Conservation (phyloP, 2,888 invertebrate species). For the Apodemia hepburni region DNA sequence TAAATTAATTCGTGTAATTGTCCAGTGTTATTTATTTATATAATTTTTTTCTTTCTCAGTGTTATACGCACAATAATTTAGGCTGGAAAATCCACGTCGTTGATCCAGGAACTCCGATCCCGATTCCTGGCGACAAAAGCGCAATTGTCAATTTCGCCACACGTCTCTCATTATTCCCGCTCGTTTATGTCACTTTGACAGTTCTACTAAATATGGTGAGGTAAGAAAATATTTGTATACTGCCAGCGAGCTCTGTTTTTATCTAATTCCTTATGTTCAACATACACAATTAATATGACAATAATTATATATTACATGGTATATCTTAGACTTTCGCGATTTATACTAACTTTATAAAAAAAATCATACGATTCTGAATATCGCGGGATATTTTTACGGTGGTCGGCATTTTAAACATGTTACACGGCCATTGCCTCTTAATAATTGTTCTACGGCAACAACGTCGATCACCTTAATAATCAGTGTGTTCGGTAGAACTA, state of each 20-base stretch:
- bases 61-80: conserved; percentile 94
- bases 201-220: conserved; percentile 38
- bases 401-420: neutral
- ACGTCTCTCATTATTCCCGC: conserved; percentile 28
- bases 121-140: conserved; percentile 47
- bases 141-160: conserved; percentile 40
- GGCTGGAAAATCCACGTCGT: conserved; percentile 96
- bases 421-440: too few species aligned
- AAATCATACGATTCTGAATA: neutral
- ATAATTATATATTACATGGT: conserved; percentile 6
- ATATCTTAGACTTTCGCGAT: neutral
- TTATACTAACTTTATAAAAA: neutral
- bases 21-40: too few species aligned
- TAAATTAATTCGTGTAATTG: too few species aligned
- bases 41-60: conserved; percentile 73
- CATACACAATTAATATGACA: conserved; percentile 16
- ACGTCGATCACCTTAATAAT: neutral
- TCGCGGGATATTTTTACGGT: neutral
- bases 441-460: neutral
- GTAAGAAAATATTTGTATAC: conserved; percentile 41
- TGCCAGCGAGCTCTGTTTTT: conserved; percentile 40
- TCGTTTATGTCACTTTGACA: conserved; percentile 37
- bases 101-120: conserved; percentile 81
- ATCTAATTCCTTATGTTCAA: conserved; percentile 2
- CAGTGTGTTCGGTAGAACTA: too few species aligned